Conservation (phyloP, 2,888 invertebrate genomes). For the Pyrochroa serraticornis region DNA sequence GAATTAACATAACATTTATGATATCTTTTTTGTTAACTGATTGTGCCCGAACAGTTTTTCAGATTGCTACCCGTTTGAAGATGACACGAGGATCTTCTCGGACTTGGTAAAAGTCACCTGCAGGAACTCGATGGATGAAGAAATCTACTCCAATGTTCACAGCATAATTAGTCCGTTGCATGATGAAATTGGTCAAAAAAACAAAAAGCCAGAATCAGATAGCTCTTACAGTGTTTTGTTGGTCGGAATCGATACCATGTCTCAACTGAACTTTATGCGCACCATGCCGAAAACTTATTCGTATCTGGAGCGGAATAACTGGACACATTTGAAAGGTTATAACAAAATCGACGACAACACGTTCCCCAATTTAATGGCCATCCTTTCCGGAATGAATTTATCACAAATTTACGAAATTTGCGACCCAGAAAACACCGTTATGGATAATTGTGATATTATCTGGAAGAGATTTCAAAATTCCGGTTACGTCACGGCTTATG, state of each 20-base stretch:
- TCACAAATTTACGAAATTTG: conserved; percentile 58
- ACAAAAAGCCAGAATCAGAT: conserved; percentile 37
- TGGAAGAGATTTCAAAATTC: conserved; percentile 76
- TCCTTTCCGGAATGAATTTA: conserved; percentile 69
- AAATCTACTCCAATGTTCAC: conserved; percentile 63
- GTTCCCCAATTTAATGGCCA: conserved; percentile 87
- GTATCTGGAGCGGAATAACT: conserved; percentile 64
- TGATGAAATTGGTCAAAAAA: conserved; percentile 29
- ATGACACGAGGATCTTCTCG: conserved; percentile 51
- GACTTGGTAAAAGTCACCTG: conserved; percentile 64
- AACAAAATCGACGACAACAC: conserved; percentile 86
- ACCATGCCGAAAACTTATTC: conserved; percentile 75
- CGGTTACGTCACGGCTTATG: conserved; percentile 79
- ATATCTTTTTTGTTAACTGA: neutral
- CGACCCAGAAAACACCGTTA: conserved; percentile 60
- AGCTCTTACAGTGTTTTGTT: conserved; percentile 70
- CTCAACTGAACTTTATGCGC: conserved; percentile 75
- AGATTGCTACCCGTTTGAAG: conserved; percentile 58
- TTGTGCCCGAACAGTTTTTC: conserved; percentile 41
- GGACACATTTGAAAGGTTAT: conserved; percentile 51
- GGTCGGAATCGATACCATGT: conserved; percentile 86
- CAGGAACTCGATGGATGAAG: conserved; percentile 27
- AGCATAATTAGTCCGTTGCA: conserved; percentile 53
- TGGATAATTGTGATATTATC: conserved; percentile 74
- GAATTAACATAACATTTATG: too few species aligned